Evolutionary conservation across 2,797 vertebrate species (phyloP), one percentile per base, ranked within the genome.

Genomic region (Oryzias dopingdopingensis): DNA sequence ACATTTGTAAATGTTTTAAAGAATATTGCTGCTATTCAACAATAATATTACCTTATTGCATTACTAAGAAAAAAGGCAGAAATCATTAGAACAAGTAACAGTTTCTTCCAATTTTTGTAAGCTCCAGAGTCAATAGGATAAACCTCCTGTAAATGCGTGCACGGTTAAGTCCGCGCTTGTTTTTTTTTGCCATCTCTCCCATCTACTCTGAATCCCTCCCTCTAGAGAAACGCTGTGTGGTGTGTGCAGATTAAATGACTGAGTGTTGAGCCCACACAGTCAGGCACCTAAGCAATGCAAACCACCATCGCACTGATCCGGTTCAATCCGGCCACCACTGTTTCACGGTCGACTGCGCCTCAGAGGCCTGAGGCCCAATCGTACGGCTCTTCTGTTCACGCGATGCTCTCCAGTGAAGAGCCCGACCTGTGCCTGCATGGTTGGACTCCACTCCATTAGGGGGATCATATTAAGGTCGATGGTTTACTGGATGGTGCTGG

Each of bases 171-270:
- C 67, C 59, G 77, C 49, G 63, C 78, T 82, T 79, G 26, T 29
- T 12, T 12, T 32, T 32, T 37, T 37, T 37, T 12, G 32, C 32
- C 32, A 12, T 81, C 74, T 78, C 67, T 57, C 61, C 56, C 46
- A 60, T 56, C 55, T 17, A 15, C 58, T 52, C 48, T 24, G 41
- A 50, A 42, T 20, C 41, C 56, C 53, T 20, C 37, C 14, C 58
- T 42, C 49, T 12, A 10, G 40, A 32, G 23, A 51, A 65, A 56
- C 57, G 70, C 51, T 6, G 26, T 60, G 52, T 76, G 48, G 49
- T 71, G 56, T 54, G 66, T 52, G 70, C 70, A 83, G 82, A 89
- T 89, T 83, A 87, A 77, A 81, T 88, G 83, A 85, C 79, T 75
- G 48, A 71, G 61, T 67, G 56, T 72, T 74, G 61, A 67, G 68